Percentiles rank a stretch among this genome's conserved stretches.
phyloP scores from a whole-genome alignment of 1,140 invertebrate species.

The Drosophila littoralis region DNA sequence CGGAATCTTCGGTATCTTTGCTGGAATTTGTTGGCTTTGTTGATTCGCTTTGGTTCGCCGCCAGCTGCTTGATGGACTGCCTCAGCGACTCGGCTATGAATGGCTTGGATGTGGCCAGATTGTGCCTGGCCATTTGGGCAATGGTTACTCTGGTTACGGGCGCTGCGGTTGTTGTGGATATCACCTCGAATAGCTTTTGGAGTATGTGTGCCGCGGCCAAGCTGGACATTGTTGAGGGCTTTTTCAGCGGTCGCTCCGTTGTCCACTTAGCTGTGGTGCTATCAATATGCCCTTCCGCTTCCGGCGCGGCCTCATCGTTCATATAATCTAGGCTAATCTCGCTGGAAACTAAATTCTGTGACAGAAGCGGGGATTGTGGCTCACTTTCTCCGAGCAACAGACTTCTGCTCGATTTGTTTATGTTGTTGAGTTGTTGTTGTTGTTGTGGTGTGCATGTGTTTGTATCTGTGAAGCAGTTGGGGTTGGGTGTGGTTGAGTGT shows the following conservation, averaged over 20 bases:
- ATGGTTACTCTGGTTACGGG: constrained; percentile 34
- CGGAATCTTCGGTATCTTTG: constrained; percentile 26
- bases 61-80: constrained; percentile 57
- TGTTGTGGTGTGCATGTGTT: constrained; percentile 57
- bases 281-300: not conserved
- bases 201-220: constrained; percentile 54
- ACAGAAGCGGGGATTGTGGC: constrained; percentile 5
- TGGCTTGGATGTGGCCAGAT: constrained; percentile 63
- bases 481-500: constrained; percentile 27
- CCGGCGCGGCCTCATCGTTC: constrained; percentile 42
- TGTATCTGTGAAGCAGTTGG: constrained; percentile 54
- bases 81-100: constrained; percentile 62
- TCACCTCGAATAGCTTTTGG: constrained; percentile 49
- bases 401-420: constrained; percentile 7
- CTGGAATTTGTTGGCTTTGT: not conserved
- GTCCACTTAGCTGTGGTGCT: constrained; percentile 21
- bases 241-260: constrained; percentile 8
- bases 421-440: constrained; percentile 21
- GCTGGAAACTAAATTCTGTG: constrained; percentile 39
- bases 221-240: constrained; percentile 47
- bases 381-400: constrained; percentile 18
- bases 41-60: constrained; percentile 26
- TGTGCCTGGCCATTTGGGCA: constrained; percentile 60
- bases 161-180: constrained; percentile 58
- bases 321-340: constrained; percentile 53